Percentiles rank a stretch among this genome's conserved stretches.
phyloP scores from a whole-genome alignment of 2,888 invertebrate species.

The Ceramica pisi region DNA sequence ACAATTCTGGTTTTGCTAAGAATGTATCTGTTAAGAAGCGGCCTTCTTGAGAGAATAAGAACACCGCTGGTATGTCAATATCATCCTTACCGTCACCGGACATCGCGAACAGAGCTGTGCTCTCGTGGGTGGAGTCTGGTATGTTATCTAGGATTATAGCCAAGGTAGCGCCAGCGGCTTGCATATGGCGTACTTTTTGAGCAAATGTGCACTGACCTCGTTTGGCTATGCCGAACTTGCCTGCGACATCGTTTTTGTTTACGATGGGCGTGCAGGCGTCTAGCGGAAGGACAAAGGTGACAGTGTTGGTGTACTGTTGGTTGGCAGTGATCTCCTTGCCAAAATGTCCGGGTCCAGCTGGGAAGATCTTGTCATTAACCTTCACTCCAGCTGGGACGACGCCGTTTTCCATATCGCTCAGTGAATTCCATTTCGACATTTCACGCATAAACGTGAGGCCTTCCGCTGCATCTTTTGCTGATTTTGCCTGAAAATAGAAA shows the following conservation, averaged over 20 bases:
- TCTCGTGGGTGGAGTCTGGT: constrained; percentile 93
- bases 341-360: constrained; percentile 98
- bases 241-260: constrained; percentile 91
- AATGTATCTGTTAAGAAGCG: constrained; percentile 92
- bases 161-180: constrained; percentile 95
- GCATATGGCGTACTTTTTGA: constrained; percentile 96
- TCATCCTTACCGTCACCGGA: constrained; percentile 97
- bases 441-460: constrained; percentile 99
- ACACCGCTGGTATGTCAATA: constrained; percentile 97
- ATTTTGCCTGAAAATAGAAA: constrained; percentile 92
- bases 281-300: constrained; percentile 93
- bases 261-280: constrained; percentile 91
- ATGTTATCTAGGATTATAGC: constrained; percentile 97
- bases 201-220: constrained; percentile 99
- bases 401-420: constrained; percentile 91
- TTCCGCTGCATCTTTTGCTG: constrained; percentile 96
- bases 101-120: constrained; percentile 98
- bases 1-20: constrained; percentile 88
- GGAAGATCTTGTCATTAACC: constrained; percentile 74
- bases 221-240: constrained; percentile 96
- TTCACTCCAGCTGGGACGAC: constrained; percentile 81
- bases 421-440: constrained; percentile 97
- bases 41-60: constrained; percentile 96
- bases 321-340: constrained; percentile 93
- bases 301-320: constrained; percentile 92